A percentile compares a stretch with the other conserved stretches of the same genome.
phyloP scores from a whole-genome alignment of 2,797 vertebrate genomes.

The Simalia tracyae region DNA sequence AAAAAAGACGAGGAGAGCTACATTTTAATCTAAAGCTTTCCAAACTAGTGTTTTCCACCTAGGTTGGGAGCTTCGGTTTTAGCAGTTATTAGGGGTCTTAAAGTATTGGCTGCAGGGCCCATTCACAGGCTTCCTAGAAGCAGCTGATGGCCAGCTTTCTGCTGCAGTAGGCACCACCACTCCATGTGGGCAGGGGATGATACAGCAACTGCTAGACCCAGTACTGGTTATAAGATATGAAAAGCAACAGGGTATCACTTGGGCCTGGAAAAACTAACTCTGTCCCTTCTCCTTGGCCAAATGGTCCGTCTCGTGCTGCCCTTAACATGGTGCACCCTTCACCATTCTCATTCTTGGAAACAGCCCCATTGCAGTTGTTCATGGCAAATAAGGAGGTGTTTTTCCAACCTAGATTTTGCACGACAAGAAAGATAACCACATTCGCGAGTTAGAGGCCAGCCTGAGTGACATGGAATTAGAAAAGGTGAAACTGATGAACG shows the following conservation, averaged over 20 bases:
- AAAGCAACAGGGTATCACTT: no score
- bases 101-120: not conserved
- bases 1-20: no score
- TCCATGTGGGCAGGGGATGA: no score
- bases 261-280: not conserved
- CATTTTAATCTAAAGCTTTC: not conserved
- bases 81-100: not conserved
- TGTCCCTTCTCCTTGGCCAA: not conserved
- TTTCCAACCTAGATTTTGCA: slow-evolving; percentile 70
- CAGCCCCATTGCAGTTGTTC: not conserved
- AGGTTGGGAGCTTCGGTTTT: no score
- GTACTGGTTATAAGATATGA: not conserved
- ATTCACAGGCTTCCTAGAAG: not conserved
- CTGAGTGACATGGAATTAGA: slow-evolving; percentile 70
- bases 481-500: slow-evolving; percentile 65
- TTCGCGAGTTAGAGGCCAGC: slow-evolving; percentile 68
- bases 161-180: no score
- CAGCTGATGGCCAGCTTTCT: no score
- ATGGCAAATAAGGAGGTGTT: not conserved
- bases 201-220: not conserved
- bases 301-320: not conserved
- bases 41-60: no score
- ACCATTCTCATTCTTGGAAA: not conserved
- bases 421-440: slow-evolving; percentile 73
- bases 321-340: not conserved